Evolutionary conservation across 2,888 invertebrate genomes (phyloP).

Genomic region (Fragum sueziense): DNA sequence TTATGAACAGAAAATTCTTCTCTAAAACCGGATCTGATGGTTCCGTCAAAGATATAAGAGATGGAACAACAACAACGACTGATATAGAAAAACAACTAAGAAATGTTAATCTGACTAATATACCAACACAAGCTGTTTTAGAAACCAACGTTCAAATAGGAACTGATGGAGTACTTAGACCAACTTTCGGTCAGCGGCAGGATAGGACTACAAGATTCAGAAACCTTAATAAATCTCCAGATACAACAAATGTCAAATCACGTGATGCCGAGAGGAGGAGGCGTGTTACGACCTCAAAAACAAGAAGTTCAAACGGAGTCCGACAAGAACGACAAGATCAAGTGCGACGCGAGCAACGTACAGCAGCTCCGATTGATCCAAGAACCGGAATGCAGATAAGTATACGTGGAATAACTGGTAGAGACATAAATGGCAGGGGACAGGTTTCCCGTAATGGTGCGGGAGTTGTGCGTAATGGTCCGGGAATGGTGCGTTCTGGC

Average conservation of each 20-base stretch:
- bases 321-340: background rate
- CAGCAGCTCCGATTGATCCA: background rate
- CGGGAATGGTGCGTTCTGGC: background rate
- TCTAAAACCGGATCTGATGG: background rate
- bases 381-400: background rate
- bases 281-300: background rate
- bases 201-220: background rate
- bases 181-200: background rate
- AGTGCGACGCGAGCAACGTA: background rate
- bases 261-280: background rate
- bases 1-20: conserved; percentile 1
- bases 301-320: background rate
- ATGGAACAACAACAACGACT: background rate
- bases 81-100: background rate
- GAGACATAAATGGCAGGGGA: background rate
- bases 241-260: background rate
- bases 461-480: no score
- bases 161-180: background rate
- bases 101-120: background rate
- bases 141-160: conserved; percentile 3
- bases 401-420: background rate
- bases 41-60: background rate
- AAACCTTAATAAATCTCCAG: conserved; percentile 1
- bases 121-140: background rate
- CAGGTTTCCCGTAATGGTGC: no score